These are phyloP conservation scores for Drosophila prosaltans DNA, from an alignment of 1,140 invertebrate species.

Conservation along the genomic window DNA sequence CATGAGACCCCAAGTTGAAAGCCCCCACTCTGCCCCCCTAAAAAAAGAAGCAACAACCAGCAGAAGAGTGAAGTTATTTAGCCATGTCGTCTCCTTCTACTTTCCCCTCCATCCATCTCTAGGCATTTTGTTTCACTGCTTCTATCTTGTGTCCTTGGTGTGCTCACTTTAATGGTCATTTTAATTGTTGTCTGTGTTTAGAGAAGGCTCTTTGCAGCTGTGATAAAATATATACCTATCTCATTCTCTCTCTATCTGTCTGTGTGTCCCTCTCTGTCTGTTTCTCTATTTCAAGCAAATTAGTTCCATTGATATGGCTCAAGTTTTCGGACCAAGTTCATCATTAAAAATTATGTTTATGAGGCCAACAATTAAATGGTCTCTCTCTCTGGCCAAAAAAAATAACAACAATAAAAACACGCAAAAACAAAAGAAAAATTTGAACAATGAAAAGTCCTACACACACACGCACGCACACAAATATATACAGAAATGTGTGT, in stretches of 20 bases:
- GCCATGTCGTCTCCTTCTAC: too few species aligned
- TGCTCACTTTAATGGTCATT: slow-evolving; percentile 27
- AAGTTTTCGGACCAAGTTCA: slow-evolving; percentile 3
- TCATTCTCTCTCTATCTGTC: not conserved
- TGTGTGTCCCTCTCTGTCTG: not conserved
- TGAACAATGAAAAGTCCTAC: slow-evolving; percentile 10
- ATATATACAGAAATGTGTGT: not conserved
- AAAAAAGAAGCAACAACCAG: not conserved
- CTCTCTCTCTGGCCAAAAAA: slow-evolving; percentile 7
- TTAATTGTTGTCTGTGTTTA: slow-evolving; percentile 29
- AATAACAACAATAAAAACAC: not conserved
- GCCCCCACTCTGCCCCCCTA: not conserved
- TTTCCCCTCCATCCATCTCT: not conserved
- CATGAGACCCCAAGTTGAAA: not conserved
- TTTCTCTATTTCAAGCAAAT: slow-evolving; percentile 14
- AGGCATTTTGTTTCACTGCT: not conserved
- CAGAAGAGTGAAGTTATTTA: not conserved
- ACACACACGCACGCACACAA: not conserved
- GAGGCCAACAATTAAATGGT: slow-evolving; percentile 18
- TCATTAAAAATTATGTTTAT: slow-evolving; percentile 32
- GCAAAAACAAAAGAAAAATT: not conserved
- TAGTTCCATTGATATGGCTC: slow-evolving; percentile 21
- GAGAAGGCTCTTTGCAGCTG: slow-evolving; percentile 1
- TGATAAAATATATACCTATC: slow-evolving; percentile 18
- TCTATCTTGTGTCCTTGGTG: slow-evolving; percentile 1